Percentiles rank a stretch among this genome's conserved stretches.
Evolutionary conservation across 2,113 vertebrate genomes (phyloP).

Genomic region (Scolopax mira): DNA sequence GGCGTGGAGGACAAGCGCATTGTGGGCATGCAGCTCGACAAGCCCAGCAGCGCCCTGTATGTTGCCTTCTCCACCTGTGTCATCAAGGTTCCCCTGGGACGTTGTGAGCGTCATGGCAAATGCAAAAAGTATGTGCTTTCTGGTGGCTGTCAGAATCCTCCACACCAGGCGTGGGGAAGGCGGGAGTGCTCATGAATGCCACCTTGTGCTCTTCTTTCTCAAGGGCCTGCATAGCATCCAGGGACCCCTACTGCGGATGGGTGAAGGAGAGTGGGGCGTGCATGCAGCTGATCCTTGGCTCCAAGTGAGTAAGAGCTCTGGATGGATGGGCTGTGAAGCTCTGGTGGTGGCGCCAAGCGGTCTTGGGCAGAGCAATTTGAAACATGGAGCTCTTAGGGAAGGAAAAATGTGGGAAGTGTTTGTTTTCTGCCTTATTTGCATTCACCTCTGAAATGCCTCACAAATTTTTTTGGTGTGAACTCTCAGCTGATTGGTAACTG

Average conservation of each 20-base stretch:
- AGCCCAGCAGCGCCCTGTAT: slow-evolving; percentile 82
- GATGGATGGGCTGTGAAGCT: fast-evolving
- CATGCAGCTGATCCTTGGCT: slow-evolving; percentile 78
- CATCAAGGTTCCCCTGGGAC: slow-evolving; percentile 90
- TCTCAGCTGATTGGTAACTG: slow-evolving; percentile 39
- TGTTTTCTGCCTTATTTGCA: neutral
- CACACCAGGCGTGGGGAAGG: neutral
- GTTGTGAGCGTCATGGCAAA: slow-evolving; percentile 88
- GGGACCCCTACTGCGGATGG: slow-evolving; percentile 98
- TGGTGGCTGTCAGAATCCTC: neutral
- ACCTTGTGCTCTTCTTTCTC: slow-evolving; percentile 19
- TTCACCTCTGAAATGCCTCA: slow-evolving; percentile 1
- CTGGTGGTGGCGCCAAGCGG: neutral
- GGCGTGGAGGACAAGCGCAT: slow-evolving; percentile 93
- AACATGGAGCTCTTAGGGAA: neutral
- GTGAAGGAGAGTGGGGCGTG: slow-evolving; percentile 85
- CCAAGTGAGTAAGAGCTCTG: slow-evolving; percentile 80
- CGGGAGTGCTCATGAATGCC: neutral
- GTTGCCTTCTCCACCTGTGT: slow-evolving; percentile 94
- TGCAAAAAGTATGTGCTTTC: slow-evolving; percentile 89
- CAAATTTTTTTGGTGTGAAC: neutral
- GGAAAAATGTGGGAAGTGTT: neutral
- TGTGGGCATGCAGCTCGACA: slow-evolving; percentile 91
- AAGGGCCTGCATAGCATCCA: slow-evolving; percentile 95
- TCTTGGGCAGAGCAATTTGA: neutral